These are phyloP conservation scores for Pteruthius melanotis DNA, from an alignment of 2,113 vertebrate genomes.

Conservation along the genomic window DNA sequence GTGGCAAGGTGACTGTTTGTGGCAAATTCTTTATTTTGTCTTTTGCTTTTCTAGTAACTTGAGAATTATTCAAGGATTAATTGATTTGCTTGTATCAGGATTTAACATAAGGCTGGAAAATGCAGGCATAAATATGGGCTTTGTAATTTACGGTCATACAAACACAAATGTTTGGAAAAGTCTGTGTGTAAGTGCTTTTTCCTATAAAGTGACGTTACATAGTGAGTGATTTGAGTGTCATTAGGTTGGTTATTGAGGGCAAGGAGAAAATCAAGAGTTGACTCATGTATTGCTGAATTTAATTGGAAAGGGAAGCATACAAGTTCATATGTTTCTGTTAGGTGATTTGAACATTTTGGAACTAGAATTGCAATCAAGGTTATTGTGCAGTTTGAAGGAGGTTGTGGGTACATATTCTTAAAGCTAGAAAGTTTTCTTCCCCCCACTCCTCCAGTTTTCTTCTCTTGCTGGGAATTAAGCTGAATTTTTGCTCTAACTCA, in stretches of 20 bases:
- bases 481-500: neutral
- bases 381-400: neutral
- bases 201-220: neutral
- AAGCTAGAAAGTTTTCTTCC: neutral
- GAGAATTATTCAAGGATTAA: neutral
- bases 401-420: neutral
- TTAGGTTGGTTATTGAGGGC: neutral
- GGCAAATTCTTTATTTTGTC: neutral
- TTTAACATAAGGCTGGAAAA: neutral
- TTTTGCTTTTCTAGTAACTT: neutral
- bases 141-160: neutral
- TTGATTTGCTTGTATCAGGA: neutral
- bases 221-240: neutral
- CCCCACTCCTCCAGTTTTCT: neutral
- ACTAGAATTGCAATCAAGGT: neutral
- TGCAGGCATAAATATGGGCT: neutral
- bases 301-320: neutral
- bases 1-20: neutral
- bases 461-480: neutral
- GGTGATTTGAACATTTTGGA: neutral
- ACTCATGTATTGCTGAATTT: neutral
- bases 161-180: neutral
- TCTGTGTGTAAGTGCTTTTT: neutral
- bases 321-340: neutral
- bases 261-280: neutral